phyloP scores from a whole-genome alignment of 2,797 vertebrate species.

The Helarctos malayanus region DNA sequence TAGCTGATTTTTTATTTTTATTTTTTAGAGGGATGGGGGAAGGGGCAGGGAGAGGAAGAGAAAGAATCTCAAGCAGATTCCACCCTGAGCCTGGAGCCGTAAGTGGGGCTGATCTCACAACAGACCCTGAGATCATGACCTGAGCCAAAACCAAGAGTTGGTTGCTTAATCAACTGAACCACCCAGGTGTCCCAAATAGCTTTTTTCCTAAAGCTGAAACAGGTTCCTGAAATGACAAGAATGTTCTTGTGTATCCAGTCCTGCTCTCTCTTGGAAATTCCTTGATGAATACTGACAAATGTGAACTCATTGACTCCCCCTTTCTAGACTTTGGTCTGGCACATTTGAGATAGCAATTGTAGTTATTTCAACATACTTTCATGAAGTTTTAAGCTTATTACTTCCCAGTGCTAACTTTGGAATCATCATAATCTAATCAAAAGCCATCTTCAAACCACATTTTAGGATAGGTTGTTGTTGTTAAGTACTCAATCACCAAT shows the following conservation, averaged over 20 bases:
- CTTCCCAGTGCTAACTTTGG: slow-evolving; percentile 26
- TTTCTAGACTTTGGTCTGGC: slow-evolving; percentile 30
- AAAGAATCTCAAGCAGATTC: background rate
- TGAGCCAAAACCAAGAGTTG: background rate
- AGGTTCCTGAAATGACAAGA: background rate
- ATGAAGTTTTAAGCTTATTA: background rate
- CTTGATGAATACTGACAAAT: background rate
- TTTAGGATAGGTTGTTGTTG: background rate
- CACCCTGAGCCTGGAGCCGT: background rate
- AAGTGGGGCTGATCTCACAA: background rate
- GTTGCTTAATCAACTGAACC: background rate
- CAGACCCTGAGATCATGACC: background rate
- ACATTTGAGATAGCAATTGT: background rate
- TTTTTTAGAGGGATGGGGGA: background rate
- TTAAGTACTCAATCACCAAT: background rate
- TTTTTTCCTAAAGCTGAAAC: slow-evolving; percentile 24
- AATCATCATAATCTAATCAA: slow-evolving; percentile 22
- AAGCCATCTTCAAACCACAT: background rate
- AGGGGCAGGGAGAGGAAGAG: background rate
- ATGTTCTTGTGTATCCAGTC: background rate
- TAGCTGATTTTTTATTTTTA: background rate
- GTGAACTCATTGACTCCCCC: background rate
- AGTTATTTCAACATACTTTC: slow-evolving; percentile 35
- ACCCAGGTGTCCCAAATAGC: background rate
- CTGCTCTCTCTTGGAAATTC: background rate